Evolutionary conservation across 1,140 invertebrate genomes (phyloP), one percentile per base, ranked within the genome.

Genomic region (Drosophila tristis): DNA sequence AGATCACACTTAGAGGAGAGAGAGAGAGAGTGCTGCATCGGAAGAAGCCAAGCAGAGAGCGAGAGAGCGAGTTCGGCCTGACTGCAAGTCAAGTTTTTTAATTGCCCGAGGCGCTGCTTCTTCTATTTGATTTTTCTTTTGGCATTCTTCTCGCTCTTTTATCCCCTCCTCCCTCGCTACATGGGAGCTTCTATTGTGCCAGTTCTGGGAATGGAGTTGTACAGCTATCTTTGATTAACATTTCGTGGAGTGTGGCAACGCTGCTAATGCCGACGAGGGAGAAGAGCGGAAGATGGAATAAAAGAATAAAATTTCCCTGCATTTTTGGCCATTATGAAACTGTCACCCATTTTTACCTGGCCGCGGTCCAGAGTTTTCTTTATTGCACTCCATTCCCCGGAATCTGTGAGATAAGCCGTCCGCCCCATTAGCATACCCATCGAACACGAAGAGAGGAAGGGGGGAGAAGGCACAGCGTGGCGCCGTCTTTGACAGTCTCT

Each of bases 181-280:
- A 53, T 80, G 35, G 35, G 9, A 74, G 64, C 67, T 80, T 85
- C 80, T 81, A 81, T 84, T 87, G 84, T 87, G 66, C 78, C 64
- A 87, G 75, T 89, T 87, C 84, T 82, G 55, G 63, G 82, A 87
- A 86, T 87, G 63, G 82, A 86, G 89, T 89, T 82, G 71, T 86
- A 87, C 82, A 87, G 82, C 82, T 87, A 87, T 76, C 71, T 87
- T 87, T 87, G 84, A 89, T 86, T 87, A 86, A 78, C 84, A 86
- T 86, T 86, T 75, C 58, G 59, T 45, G 44, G 60, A 63, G 25
- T 16, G 45, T 63, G 63, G 49, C 4, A 42, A 16, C 26, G 35
- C 39, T 44, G 64, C 42, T 47, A 31, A 9, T 31, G 31, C 31
- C 16, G 3, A 2, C 7, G 15, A 4, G 16, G 8, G 13, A 23